phyloP scores from a whole-genome alignment of 2,797 vertebrate genomes.

The Setipinna tenuifilis region DNA sequence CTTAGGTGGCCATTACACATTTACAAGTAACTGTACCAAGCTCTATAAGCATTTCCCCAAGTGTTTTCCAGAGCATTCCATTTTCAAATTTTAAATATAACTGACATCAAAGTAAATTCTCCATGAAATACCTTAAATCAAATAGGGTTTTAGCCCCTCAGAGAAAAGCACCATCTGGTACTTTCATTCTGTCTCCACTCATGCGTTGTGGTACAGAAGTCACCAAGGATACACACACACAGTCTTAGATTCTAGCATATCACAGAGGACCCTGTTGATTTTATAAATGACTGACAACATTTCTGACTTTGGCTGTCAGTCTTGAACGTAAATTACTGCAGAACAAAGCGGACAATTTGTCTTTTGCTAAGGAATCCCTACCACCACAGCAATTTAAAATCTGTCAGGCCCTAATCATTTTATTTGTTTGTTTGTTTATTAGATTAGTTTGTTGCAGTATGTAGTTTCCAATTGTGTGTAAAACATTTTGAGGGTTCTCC shows the following conservation, averaged over 20 bases:
- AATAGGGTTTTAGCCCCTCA: background rate
- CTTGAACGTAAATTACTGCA: background rate
- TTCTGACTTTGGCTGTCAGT: background rate
- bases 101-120: conserved; percentile 9
- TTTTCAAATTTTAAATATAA: background rate
- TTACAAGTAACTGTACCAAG: background rate
- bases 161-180: conserved; percentile 20
- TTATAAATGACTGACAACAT: background rate
- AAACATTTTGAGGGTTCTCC: background rate
- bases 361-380: background rate
- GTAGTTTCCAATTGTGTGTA: background rate
- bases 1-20: background rate
- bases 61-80: background rate
- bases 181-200: background rate
- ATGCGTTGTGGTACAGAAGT: background rate
- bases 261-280: background rate
- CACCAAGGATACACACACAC: background rate
- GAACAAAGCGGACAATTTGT: background rate
- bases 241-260: background rate
- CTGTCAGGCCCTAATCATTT: too few species aligned
- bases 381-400: too few species aligned
- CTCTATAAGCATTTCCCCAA: background rate
- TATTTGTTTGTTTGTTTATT: background rate
- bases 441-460: background rate
- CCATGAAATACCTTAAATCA: conserved; percentile 1